Base-by-base conservation (phyloP, 2,888 invertebrate species). In the Beris chalybata region DNA sequence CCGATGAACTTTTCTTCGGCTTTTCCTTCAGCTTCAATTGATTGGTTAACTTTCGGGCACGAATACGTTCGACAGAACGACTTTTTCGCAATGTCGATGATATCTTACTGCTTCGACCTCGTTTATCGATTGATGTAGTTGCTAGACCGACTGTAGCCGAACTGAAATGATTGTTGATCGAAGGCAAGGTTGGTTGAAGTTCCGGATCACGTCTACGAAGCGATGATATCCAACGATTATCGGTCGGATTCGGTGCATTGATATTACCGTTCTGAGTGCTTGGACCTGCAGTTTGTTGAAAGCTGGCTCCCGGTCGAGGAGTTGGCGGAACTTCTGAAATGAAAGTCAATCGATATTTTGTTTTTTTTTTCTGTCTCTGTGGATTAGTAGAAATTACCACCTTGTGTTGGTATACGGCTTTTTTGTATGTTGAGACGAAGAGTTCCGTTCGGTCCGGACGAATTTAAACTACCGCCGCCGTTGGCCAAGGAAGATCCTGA, bases 141-240 rank as follows among this genome's bases (percentile, higher is more conserved):
- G 32, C 79, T 76, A 22, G 80, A 72, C 15, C 81, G 80, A 12
- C 78, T 72, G 72, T 83, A 83, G 69, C 82, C 76, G 52, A 56
- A 30, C 61, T 67, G 7, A 67, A 58, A 57, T 71, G 66, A 63
- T 76, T 77, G 69, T 84, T 82, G 66, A 89, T 87, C 1, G 87
- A 85, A 22, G 89, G 89, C 70, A 89, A 75, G 3, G 87, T 84
- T 0, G 87, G 86, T 73, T 87, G 86, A 13, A 88, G 78, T 72
- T 87, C 85, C 0, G 88, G 87, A 76, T 89, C 87, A 63, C 87
- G 81, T 69, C 85, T 83, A 5, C 89, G 80, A 12, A 89, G 77
- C 6, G 88, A 87, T 0, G 86, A 86, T n/a, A 87, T 86, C 89
- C 89, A 89, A 74, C 86, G 85, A 50, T 75, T 79, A 72, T 88